These are phyloP conservation scores for Sphaerodactylus townsendi DNA, from an alignment of 2,113 vertebrate species.

Conservation along the genomic window DNA sequence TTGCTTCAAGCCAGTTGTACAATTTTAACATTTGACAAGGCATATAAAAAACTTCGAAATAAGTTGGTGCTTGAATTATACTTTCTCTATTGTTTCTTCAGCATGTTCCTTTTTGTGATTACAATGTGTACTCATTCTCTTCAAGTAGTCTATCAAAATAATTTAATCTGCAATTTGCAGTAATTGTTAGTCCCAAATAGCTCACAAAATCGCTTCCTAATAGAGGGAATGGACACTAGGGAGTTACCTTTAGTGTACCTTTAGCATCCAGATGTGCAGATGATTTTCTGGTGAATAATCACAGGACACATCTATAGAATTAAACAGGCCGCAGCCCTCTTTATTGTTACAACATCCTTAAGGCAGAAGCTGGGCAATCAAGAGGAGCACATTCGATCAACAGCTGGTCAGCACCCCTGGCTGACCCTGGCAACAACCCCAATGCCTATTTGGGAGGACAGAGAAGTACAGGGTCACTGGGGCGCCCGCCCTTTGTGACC, in stretches of 20 bases:
- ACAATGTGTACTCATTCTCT: slow-evolving; percentile 8
- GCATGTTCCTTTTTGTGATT: slow-evolving; percentile 10
- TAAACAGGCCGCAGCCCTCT: too few species aligned
- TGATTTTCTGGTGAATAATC: too few species aligned
- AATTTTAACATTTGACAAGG: neutral
- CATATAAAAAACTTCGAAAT: slow-evolving; percentile 25
- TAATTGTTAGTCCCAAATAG: slow-evolving; percentile 25
- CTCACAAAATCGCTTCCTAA: slow-evolving; percentile 13
- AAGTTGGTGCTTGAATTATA: slow-evolving; percentile 18
- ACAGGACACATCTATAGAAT: too few species aligned
- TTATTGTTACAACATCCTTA: too few species aligned
- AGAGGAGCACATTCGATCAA: too few species aligned
- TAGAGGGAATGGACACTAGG: neutral
- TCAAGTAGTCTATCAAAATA: slow-evolving; percentile 32
- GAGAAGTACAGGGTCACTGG: too few species aligned
- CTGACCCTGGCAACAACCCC: too few species aligned
- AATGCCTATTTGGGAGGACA: too few species aligned
- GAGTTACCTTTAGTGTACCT: neutral
- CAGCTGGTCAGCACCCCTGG: too few species aligned
- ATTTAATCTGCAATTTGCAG: slow-evolving; percentile 21
- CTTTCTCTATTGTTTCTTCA: slow-evolving; percentile 25
- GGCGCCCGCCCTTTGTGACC: too few species aligned
- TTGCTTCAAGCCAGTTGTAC: neutral
- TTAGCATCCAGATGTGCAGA: too few species aligned
- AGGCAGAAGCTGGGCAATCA: too few species aligned